Conservation (phyloP, 2,888 invertebrate genomes). For the Eremobia ochroleuca region DNA sequence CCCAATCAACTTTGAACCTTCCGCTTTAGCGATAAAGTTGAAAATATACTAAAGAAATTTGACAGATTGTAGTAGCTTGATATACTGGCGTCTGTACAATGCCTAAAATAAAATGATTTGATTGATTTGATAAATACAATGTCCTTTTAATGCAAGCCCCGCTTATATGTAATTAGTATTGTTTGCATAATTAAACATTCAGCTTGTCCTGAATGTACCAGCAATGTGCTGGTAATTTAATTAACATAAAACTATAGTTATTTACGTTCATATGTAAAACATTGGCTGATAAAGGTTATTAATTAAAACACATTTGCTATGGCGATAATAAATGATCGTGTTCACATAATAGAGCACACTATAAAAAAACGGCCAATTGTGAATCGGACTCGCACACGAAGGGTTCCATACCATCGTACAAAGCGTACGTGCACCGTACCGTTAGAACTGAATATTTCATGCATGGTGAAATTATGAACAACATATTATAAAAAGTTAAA, state of each 20-base stretch:
- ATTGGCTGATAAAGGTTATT: constrained; percentile 45
- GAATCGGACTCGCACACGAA: neutral
- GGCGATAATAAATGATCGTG: constrained; percentile 30
- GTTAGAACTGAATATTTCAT: neutral
- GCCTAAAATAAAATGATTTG: too few species aligned
- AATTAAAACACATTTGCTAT: constrained; percentile 16
- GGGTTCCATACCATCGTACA: neutral
- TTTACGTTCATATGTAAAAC: constrained; percentile 36
- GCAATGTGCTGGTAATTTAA: constrained; percentile 29
- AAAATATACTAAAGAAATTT: too few species aligned
- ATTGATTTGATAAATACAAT: too few species aligned
- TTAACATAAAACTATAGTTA: constrained; percentile 47
- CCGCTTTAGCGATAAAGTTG: too few species aligned
- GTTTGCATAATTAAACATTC: constrained; percentile 47
- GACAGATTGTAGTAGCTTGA: too few species aligned
- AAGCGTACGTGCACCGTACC: neutral
- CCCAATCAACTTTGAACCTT: too few species aligned
- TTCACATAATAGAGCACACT: neutral
- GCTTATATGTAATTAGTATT: constrained; percentile 25
- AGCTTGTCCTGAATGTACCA: constrained; percentile 10
- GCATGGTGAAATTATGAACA: too few species aligned
- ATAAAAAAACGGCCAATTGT: neutral
- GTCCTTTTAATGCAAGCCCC: neutral
- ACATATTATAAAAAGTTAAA: too few species aligned
- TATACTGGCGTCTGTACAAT: too few species aligned